Percentiles rank a stretch among this genome's conserved stretches.
phyloP scores from a whole-genome alignment of 2,888 invertebrate species.

The Volucella inflata region DNA sequence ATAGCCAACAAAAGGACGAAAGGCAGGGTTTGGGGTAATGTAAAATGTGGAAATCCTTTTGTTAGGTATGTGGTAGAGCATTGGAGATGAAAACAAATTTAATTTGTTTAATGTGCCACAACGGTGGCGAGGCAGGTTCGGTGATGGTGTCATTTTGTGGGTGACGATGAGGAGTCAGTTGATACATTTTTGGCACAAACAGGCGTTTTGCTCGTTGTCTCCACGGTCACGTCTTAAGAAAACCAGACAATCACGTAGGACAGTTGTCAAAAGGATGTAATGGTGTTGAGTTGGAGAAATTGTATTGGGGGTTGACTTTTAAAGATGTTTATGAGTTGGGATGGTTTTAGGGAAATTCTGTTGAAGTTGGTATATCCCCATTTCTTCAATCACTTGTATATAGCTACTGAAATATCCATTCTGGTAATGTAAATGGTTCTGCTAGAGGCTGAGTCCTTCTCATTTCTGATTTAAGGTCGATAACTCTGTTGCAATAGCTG shows the following conservation, averaged over 20 bases:
- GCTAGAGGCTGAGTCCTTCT: no score
- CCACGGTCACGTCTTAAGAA: constrained; percentile 28
- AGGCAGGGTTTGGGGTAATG: neutral
- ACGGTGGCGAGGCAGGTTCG: neutral
- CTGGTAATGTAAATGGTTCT: no score
- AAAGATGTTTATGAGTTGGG: no score
- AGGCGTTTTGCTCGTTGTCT: neutral
- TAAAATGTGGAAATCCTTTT: constrained; percentile 9
- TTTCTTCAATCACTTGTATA: no score
- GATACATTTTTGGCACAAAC: neutral
- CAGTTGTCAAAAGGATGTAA: no score
- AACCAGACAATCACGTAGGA: constrained; percentile 16
- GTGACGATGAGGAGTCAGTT: neutral
- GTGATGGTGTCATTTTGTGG: constrained; percentile 23
- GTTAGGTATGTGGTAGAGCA: constrained; percentile 16
- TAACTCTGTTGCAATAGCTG: no score
- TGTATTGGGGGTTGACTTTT: no score
- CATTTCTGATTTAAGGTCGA: no score
- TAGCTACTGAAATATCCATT: no score
- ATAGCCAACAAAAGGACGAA: constrained; percentile 6
- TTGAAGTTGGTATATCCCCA: no score
- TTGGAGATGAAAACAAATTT: constrained; percentile 43
- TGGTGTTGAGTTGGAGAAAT: no score
- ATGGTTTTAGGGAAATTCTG: no score
- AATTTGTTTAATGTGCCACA: constrained; percentile 57